Conservation (phyloP, 1,140 invertebrate species). For the Acyrthosiphon pisum region DNA sequence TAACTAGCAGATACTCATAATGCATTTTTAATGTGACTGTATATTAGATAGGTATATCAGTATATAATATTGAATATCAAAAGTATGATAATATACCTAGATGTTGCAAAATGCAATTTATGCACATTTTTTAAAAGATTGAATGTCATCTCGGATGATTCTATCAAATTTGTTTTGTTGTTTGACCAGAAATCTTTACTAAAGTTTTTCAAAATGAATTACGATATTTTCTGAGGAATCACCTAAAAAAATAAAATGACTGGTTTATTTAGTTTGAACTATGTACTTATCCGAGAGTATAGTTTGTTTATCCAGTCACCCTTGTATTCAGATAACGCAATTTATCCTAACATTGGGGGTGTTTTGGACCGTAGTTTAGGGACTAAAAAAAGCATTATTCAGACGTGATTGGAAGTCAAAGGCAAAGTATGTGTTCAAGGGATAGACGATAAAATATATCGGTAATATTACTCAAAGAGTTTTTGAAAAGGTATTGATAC, state of each 20-base stretch:
- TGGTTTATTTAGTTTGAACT: slow-evolving; percentile 19
- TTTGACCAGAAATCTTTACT: slow-evolving; percentile 3
- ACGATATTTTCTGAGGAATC: background rate
- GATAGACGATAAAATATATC: background rate
- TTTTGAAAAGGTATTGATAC: slow-evolving; percentile 2
- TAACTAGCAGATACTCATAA: background rate
- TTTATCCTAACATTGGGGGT: slow-evolving; percentile 1
- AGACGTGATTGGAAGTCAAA: slow-evolving; percentile 35
- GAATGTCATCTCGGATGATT: background rate
- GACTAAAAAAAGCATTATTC: slow-evolving; percentile 37
- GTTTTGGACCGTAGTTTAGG: slow-evolving; percentile 22
- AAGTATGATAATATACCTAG: background rate
- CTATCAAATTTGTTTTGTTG: background rate
- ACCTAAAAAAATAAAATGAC: slow-evolving; percentile 27
- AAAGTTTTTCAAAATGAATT: background rate
- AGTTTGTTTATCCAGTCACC: slow-evolving; percentile 26
- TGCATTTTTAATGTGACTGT: background rate
- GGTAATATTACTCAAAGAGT: slow-evolving; percentile 34
- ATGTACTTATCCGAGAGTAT: background rate
- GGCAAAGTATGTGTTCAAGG: slow-evolving; percentile 22
- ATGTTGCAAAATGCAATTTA: background rate
- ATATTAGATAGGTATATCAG: background rate
- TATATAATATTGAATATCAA: background rate
- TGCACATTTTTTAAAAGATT: background rate
- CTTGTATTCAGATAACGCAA: slow-evolving; percentile 27